A percentile compares a stretch with the other conserved stretches of the same genome.
phyloP scores from a whole-genome alignment of 2,888 invertebrate genomes.

The Apodemia zela region DNA sequence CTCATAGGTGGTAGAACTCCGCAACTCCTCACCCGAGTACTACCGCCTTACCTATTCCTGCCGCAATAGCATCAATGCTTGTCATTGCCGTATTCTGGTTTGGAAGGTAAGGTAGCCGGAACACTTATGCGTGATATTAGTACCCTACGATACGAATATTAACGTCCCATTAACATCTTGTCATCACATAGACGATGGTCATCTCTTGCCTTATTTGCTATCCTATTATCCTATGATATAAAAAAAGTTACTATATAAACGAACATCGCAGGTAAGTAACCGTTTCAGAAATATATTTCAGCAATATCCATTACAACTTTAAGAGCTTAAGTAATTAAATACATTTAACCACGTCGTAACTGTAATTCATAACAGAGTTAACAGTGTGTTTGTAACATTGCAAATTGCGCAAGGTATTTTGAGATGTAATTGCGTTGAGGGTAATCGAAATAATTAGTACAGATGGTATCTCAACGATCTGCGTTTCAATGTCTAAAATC shows the following conservation, averaged over 20 bases:
- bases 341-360: conserved; percentile 9
- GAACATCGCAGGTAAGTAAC: not conserved
- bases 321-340: conserved; percentile 10
- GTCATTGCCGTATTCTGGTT: no score
- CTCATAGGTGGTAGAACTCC: no score
- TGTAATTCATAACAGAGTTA: conserved; percentile 3
- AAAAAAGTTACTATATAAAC: not conserved
- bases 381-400: not conserved
- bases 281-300: not conserved
- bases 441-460: not conserved
- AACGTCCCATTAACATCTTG: no score
- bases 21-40: no score
- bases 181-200: no score
- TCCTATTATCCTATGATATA: no score
- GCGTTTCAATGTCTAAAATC: not conserved
- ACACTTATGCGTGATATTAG: no score
- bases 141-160: no score
- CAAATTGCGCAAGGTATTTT: not conserved
- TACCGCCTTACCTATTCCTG: no score
- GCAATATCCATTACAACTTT: conserved; percentile 1
- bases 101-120: no score
- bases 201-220: no score
- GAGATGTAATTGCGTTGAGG: not conserved
- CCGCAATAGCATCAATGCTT: no score
- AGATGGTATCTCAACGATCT: not conserved